phyloP scores from a whole-genome alignment of 2,888 invertebrate genomes.

The Calliopum simillimum region DNA sequence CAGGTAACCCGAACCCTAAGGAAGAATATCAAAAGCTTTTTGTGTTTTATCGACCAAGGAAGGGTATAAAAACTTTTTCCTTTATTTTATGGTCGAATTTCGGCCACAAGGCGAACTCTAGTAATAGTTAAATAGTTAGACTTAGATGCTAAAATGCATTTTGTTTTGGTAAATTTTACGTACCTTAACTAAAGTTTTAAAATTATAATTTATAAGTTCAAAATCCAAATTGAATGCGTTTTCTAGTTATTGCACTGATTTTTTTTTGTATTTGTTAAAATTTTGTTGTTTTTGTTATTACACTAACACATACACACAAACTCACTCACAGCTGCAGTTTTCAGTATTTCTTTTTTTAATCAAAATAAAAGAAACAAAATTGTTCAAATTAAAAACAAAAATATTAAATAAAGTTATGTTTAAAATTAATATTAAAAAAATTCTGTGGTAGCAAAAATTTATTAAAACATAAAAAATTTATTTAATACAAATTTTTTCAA shows the following conservation, averaged over 20 bases:
- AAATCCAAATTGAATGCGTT: slow-evolving; percentile 12
- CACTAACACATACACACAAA: slow-evolving; percentile 6
- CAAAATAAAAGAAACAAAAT: background rate
- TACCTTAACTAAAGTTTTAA: slow-evolving; percentile 17
- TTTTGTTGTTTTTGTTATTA: background rate
- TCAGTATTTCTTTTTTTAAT: background rate
- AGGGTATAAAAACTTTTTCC: too few relatives aligned
- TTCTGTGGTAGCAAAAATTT: background rate
- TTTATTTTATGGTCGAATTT: too few relatives aligned
- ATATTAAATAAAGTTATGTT: background rate
- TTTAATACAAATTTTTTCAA: background rate
- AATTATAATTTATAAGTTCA: background rate
- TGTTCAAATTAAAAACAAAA: background rate
- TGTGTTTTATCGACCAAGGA: too few relatives aligned
- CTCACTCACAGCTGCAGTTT: background rate
- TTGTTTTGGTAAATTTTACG: too few relatives aligned
- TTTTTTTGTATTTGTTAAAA: background rate
- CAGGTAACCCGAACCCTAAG: too few relatives aligned
- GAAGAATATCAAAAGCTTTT: too few relatives aligned
- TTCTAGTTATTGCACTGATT: slow-evolving; percentile 4
- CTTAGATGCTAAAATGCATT: too few relatives aligned
- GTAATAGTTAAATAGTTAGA: too few relatives aligned
- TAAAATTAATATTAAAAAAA: background rate
- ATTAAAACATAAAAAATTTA: background rate
- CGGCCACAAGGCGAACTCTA: too few relatives aligned